Evolutionary conservation across 1,140 invertebrate genomes (phyloP), one percentile per base, ranked within the genome.

Genomic region (Pseudomyrmex sp.): DNA sequence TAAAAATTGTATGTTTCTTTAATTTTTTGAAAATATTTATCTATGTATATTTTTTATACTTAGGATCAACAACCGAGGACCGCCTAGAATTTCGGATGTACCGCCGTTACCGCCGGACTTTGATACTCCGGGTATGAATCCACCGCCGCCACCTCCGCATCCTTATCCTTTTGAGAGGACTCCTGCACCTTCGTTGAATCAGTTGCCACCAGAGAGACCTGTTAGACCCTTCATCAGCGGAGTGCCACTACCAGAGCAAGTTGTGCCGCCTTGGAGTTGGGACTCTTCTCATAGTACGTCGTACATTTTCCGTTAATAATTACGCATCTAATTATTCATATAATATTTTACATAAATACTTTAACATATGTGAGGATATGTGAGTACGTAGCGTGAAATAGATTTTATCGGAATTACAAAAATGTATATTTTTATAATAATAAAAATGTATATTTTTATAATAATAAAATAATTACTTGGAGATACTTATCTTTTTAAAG

Each of bases 1-100:
- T 5, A 35, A 35, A 35, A 35, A 35, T 35, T 35, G 0, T 35
- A 35, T 35, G 35, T 35, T 35, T 35, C 7, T 35, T 5, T 35
- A 35, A 35, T 35, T 35, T 4, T 35, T 35, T 35, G 5, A 35
- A 4, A 35, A 35, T 35, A 35, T 5, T 35, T 35, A 7, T 35
- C 5, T 35, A 35, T 35, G 5, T 35, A 35, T 7, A 7, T 35
- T 35, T 35, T 35, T 70, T 18, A n/a, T 26, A 44, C 63, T 87
- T 95, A 96, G 98, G 83, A 98, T 98, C 52, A 99, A 99, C 90
- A 98, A 98, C 91, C 94, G 98, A 63, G 98, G 98, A 2, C 98
- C 98, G 0, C 97, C 97, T 0, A 95, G 97, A 68, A 97, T 98
- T 69, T 96, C 97, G 0, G 97, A 98, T 88, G 94, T 97, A 2